A percentile compares a stretch with the other conserved stretches of the same genome.
These are phyloP conservation scores for Augochlorella aurata DNA, from an alignment of 2,888 invertebrate species.

Conservation along the genomic window DNA sequence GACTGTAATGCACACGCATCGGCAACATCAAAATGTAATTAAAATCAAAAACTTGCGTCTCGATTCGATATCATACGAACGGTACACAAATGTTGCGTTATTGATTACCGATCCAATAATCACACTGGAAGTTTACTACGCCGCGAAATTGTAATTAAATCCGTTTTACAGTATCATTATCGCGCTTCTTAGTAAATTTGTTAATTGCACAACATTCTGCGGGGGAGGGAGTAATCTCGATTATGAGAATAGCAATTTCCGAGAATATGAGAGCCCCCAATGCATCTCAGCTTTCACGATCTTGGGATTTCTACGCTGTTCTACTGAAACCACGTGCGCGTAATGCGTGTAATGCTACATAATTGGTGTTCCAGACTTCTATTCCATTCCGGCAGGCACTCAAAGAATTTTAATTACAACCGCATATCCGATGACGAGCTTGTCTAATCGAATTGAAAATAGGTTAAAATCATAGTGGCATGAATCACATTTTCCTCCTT, in stretches of 20 bases:
- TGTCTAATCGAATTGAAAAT: background rate
- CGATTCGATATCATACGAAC: background rate
- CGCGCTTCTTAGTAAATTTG: background rate
- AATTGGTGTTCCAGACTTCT: slow-evolving; percentile 16
- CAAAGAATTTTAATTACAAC: slow-evolving; percentile 16
- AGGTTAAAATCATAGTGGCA: background rate
- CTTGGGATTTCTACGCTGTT: slow-evolving; percentile 7
- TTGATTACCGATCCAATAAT: background rate
- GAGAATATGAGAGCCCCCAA: background rate
- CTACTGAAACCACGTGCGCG: background rate
- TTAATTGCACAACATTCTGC: background rate
- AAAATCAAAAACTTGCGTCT: background rate
- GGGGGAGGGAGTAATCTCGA: background rate
- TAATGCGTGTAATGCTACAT: background rate
- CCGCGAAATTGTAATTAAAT: background rate
- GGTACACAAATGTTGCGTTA: background rate
- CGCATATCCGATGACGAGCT: slow-evolving; percentile 21
- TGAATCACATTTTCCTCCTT: no score
- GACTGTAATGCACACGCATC: background rate
- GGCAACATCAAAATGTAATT: background rate
- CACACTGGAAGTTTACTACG: background rate
- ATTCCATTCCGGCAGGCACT: background rate
- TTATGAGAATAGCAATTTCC: background rate
- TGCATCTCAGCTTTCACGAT: background rate
- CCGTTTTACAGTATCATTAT: no score